phyloP scores from a whole-genome alignment of 2,797 vertebrate genomes.

The Toxotes lorentzi region DNA sequence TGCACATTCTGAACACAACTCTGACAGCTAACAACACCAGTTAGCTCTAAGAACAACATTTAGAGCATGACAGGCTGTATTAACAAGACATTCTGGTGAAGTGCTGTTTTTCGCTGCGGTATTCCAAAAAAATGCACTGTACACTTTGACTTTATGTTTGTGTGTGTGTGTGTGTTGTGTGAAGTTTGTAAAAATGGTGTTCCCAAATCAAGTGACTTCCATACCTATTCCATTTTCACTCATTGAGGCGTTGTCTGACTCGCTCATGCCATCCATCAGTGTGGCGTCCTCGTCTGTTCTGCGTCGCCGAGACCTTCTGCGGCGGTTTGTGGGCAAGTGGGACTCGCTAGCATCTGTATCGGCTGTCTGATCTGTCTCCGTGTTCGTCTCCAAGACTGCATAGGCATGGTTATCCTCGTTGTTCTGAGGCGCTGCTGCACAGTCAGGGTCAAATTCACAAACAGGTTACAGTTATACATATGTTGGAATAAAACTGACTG shows the following conservation, averaged over 20 bases:
- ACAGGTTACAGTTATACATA: neutral
- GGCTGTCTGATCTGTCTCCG: constrained; percentile 97
- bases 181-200: neutral
- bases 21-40: constrained; percentile 14
- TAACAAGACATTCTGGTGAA: neutral
- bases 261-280: constrained; percentile 96
- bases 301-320: constrained; percentile 93
- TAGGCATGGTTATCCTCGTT: constrained; percentile 91
- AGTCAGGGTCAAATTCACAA: neutral
- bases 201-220: neutral
- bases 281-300: constrained; percentile 97
- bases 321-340: constrained; percentile 91
- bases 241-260: constrained; percentile 96
- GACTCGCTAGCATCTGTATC: constrained; percentile 98
- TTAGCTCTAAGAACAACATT: neutral
- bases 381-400: constrained; percentile 91
- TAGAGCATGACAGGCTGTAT: neutral
- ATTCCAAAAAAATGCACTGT: neutral
- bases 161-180: neutral
- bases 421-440: constrained; percentile 88
- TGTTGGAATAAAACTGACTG: neutral
- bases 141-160: neutral
- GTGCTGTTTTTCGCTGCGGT: neutral
- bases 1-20: neutral
- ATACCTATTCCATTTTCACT: constrained; percentile 97